Evolutionary conservation across 2,888 invertebrate genomes (phyloP), one percentile per base, ranked within the genome.

Genomic region (Vandiemenella viatica): DNA sequence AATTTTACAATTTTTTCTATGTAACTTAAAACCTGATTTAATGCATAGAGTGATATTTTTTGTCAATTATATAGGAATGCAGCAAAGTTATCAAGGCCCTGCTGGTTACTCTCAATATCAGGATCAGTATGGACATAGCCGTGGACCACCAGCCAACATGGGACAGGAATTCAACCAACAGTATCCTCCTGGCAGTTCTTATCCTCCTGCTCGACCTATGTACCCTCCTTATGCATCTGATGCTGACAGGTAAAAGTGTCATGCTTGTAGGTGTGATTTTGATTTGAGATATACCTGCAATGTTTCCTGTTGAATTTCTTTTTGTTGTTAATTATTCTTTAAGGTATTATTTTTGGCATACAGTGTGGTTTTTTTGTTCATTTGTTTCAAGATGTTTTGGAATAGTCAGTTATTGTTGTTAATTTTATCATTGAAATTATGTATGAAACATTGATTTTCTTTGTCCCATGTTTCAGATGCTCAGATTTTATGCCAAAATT

Each of bases 101-200:
- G 66, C 68, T 46, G 65, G 66, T 52, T 67, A 69, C 52, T 67
- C 67, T 53, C 70, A 70, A 55, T 70, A 67, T 55, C 70, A 69
- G 51, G 62, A 67, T 18, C 67, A 67, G 56, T 67, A 69, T 54
- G 68, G 69, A 56, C 70, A 70, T 52, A 63, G 65, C 48, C 63
- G 60, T 45, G 55, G 67, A 49, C 65, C 67, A 10, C 67, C 66
- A 54, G 62, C 60, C 46, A 60, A 60, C 47, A 56, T 65, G 56
- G 58, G 61, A 23, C 68, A 68, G 50, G 68, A 68, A 53, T 69
- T 68, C 55, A 67, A 63, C 58, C 70, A 70, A 58, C 68, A 69
- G 49, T 71, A 71, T 55, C 67, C 69, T 37, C 64, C 67, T 26
- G 45, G 49, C 17, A 52, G 53, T 22, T 53, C 48, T n/a, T 58